These are phyloP conservation scores for Cairina moschata DNA, from an alignment of 2,113 vertebrate genomes.

Conservation along the genomic window DNA sequence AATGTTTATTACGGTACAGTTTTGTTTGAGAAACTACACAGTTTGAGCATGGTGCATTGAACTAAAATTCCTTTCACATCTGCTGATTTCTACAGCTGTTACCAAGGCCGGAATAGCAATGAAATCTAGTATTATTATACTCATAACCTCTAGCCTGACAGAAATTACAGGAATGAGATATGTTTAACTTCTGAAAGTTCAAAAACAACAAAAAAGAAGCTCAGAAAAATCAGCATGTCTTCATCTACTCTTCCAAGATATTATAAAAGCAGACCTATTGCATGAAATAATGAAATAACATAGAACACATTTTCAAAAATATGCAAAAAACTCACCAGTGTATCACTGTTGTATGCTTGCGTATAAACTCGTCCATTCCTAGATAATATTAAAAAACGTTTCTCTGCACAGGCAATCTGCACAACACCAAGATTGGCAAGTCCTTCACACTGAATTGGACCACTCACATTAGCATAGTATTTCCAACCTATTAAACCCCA, in stretches of 20 bases:
- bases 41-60: neutral
- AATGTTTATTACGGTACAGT: neutral
- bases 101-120: neutral
- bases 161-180: neutral
- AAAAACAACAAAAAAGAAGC: neutral
- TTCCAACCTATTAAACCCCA: conserved; percentile 98
- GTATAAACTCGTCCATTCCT: conserved; percentile 92
- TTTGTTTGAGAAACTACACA: neutral
- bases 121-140: neutral
- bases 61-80: neutral
- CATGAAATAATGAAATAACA: neutral
- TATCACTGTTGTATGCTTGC: conserved; percentile 94
- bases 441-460: conserved; percentile 93
- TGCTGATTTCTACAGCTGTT: neutral
- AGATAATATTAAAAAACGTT: conserved; percentile 91
- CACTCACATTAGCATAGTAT: conserved; percentile 92
- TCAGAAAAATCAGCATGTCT: neutral
- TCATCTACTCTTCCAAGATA: neutral
- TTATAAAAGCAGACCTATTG: neutral
- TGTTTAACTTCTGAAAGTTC: neutral
- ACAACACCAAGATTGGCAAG: conserved; percentile 90
- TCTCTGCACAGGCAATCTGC: conserved; percentile 96
- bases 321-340: conserved; percentile 79
- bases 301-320: neutral
- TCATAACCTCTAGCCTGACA: neutral